Base-by-base conservation (phyloP, 1,140 invertebrate genomes). In the Pomacea maculata region DNA sequence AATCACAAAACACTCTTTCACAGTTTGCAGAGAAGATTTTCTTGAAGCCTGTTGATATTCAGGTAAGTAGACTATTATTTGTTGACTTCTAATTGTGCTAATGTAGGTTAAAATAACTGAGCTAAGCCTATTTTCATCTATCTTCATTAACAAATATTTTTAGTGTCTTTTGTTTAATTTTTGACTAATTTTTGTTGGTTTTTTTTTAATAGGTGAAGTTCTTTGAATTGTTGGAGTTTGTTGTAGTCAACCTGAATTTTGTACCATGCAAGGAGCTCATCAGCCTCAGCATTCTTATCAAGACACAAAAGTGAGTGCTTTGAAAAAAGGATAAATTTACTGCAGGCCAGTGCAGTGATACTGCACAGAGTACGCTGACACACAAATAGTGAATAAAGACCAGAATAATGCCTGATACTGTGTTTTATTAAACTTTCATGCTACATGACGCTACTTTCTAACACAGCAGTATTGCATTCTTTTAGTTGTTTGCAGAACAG, bases 231-330 rank as follows among this genome's bases (percentile, higher is more conserved):
- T 88, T 99, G 54, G 98, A 99, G 92, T 99, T 98, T 90, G 95
- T 99, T 81, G 97, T 99, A 21, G 98, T 98, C 92, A 96, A 99
- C 91, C 92, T 99, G 86, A 98, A 98, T 91, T 99, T 98, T 93
- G 97, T 99, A 83, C 98, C 98, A 79, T 99, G 97, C 92, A 99
- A 99, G 93, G 98, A 99, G 93, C 94, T 99, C 78, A 99, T 99
- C 89, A 97, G 97, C 67, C 93, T 99, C 63, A 98, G 97, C 82
- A 94, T 98, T 86, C 93, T 99, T 85, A 92, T 99, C 54, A 98
- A 98, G 92, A 94, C 95, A 52, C 93, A 95, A 87, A 88, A 91
- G 89, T 92, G 87, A 89, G 89, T 91, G 71, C 34, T 74, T 61
- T 52, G 57, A 19, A 21, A 45, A 45, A 67, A 65, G 57, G 57